Evolutionary conservation across 2,113 vertebrate genomes (phyloP), one percentile per base, ranked within the genome.

Genomic region (Phalacrocorax pelagicus): DNA sequence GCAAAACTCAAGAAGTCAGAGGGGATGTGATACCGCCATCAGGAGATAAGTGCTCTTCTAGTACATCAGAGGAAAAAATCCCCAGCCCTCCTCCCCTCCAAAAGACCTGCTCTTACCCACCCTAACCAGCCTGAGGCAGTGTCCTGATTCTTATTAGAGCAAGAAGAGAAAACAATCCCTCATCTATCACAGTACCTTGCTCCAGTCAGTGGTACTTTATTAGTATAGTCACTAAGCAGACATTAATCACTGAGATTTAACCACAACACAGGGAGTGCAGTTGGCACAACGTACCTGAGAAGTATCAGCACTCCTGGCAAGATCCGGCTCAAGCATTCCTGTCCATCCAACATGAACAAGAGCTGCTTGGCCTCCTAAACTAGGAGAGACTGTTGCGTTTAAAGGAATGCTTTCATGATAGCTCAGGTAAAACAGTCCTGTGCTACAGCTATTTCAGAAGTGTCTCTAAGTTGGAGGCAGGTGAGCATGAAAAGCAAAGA

Each of bases 331-430:
- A 34, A 40, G 44, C n/a, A 29, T 11, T 57, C 26, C 52, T 36
- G 49, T 52, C n/a, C 44, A 44, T 26, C 16, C 32, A 52, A 71
- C 55, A 26, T 0, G 0, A 86, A 38, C 16, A n/a, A 52, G 29
- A 67, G 47, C 47, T 75, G 54, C 52, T 7, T 10, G 15, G 36
- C 30, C 49, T 81, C 86, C 63, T 52, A 23, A 84, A 67, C 18
- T 4, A 77, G 44, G 17, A 47, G 12, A 51, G 17, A 8, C 11
- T 22, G 5, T 16, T 5, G 0, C 4, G 46, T 51, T 57, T 75
- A 59, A 86, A 96, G 15, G 9, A 57, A 63, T 4, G 20, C 3
- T 52, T 70, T 73, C 36, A 36, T 4, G 27, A n/a, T 5, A 72
- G 16, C 11, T 75, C 29, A 47, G 69, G 62, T 16, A 47, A 65